Conservation (phyloP, 2,113 vertebrate genomes). For the Asarcornis scutulata region DNA sequence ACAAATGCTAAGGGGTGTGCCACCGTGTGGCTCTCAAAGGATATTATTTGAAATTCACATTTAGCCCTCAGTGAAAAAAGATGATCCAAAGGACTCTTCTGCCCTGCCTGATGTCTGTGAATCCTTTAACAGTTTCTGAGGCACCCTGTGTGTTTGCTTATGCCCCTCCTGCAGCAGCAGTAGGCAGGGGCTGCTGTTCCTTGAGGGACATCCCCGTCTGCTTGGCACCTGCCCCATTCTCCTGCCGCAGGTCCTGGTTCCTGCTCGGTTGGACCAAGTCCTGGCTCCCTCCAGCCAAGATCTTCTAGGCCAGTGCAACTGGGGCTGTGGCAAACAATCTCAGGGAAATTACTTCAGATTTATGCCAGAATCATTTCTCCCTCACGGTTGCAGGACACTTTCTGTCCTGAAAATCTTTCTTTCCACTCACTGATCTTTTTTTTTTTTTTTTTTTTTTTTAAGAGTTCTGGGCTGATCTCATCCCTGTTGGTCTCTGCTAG, state of each 20-base stretch:
- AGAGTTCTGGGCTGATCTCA: conserved; percentile 32
- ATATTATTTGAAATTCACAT: background rate
- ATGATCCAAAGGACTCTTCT: conserved; percentile 37
- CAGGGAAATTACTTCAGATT: background rate
- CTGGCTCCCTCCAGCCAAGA: background rate
- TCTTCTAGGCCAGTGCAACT: background rate
- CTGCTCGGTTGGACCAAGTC: background rate
- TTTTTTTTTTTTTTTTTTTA: background rate
- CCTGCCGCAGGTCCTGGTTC: background rate
- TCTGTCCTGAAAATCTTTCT: conserved; percentile 11
- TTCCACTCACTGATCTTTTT: background rate
- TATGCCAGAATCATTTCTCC: background rate
- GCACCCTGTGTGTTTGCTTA: background rate
- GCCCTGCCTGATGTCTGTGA: background rate
- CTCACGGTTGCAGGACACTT: background rate
- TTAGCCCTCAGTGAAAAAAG: conserved; percentile 23
- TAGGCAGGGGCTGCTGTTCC: background rate
- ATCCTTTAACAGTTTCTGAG: background rate
- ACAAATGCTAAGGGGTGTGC: background rate
- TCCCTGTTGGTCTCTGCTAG: background rate
- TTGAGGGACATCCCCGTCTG: fast-evolving
- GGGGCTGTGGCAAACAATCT: background rate
- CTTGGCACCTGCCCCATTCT: background rate
- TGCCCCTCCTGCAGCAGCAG: background rate
- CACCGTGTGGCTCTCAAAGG: background rate